A percentile compares a stretch with the other conserved stretches of the same genome.
phyloP scores from a whole-genome alignment of 2,113 vertebrate genomes.

The Heteronetta atricapilla region DNA sequence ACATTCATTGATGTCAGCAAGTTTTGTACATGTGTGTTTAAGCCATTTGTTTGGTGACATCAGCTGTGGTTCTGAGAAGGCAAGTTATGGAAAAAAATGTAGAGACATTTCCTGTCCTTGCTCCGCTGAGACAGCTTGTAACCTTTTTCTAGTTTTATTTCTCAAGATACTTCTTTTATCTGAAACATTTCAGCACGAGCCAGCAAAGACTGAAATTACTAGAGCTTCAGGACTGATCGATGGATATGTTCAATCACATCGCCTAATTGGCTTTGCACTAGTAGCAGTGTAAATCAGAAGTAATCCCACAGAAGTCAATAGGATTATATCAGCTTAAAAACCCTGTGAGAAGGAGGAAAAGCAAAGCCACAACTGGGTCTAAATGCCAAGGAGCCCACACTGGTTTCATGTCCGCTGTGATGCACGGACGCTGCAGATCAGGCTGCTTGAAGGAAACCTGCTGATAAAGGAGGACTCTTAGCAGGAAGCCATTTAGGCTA shows the following conservation, averaged over 20 bases:
- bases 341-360: neutral
- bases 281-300: neutral
- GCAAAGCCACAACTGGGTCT: neutral
- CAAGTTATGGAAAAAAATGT: slow-evolving; percentile 34
- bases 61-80: slow-evolving; percentile 71
- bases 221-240: neutral
- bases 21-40: neutral
- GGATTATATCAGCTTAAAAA: neutral
- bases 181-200: neutral
- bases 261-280: neutral
- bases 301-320: neutral
- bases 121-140: neutral
- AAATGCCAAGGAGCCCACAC: neutral
- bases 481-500: neutral
- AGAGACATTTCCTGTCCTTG: slow-evolving; percentile 49
- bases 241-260: neutral
- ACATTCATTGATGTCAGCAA: slow-evolving; percentile 1
- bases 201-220: neutral
- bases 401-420: neutral
- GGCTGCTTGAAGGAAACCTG: neutral
- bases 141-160: slow-evolving; percentile 28
- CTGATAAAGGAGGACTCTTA: neutral
- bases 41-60: slow-evolving; percentile 45
- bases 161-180: neutral
- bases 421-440: neutral